Evolutionary conservation across 1,140 invertebrate genomes (phyloP).

Genomic region (Melipona quadrifasciata): DNA sequence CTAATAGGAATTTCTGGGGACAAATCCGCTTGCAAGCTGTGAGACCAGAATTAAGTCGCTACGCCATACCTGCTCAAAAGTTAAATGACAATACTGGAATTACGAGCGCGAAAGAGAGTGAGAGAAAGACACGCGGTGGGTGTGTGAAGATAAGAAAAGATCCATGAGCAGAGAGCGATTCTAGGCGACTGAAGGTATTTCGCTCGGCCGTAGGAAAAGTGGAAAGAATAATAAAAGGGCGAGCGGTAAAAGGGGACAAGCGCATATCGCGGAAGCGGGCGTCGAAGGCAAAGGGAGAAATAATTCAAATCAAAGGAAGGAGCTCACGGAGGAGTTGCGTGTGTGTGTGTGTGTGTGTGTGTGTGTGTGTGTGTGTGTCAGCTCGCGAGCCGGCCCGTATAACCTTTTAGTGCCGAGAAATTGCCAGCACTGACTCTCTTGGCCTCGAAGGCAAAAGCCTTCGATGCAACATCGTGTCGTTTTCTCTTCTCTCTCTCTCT

Average conservation of each 20-base stretch:
- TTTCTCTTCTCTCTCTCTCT: neutral
- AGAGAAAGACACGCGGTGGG: no score
- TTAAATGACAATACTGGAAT: no score
- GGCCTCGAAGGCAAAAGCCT: neutral
- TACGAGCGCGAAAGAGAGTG: no score
- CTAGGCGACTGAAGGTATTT: neutral
- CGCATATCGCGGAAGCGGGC: conserved; percentile 1
- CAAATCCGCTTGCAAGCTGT: no score
- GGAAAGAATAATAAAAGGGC: conserved; percentile 37
- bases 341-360: conserved; percentile 41
- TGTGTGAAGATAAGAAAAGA: no score
- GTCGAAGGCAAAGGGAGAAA: conserved; percentile 32
- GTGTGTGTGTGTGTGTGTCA: conserved; percentile 38
- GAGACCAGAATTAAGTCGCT: no score
- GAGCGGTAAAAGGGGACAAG: neutral
- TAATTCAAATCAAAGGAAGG: conserved; percentile 64
- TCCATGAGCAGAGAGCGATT: neutral
- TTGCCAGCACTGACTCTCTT: conserved; percentile 22
- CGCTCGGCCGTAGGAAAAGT: neutral
- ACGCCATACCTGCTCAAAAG: no score
- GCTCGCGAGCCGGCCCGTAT: conserved; percentile 1
- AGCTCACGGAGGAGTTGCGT: conserved; percentile 25
- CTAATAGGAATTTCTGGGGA: no score
- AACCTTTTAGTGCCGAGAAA: conserved; percentile 51
- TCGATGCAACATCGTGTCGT: neutral